Percentiles rank a stretch among this genome's conserved stretches.
Conservation (phyloP, 2,797 vertebrate genomes). For the Hozukius guyotensis region DNA sequence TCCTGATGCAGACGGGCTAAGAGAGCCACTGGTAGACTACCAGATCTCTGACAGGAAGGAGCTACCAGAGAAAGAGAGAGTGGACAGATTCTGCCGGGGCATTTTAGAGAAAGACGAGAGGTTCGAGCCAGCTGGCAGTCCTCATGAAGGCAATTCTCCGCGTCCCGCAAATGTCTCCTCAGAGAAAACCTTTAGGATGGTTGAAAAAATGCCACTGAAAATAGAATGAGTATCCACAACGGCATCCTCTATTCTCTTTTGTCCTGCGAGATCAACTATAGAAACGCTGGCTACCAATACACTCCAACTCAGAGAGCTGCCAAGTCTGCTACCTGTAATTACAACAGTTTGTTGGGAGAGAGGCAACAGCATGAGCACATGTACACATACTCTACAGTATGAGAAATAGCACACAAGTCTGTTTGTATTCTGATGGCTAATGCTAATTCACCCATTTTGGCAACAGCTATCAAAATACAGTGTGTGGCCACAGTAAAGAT, state of each 20-base stretch:
- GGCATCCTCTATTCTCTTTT: neutral
- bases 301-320: neutral
- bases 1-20: neutral
- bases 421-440: neutral
- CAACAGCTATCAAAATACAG: neutral
- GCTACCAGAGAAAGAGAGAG: slow-evolving; percentile 6
- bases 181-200: slow-evolving; percentile 29
- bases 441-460: neutral
- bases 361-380: neutral
- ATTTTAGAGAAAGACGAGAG: slow-evolving; percentile 33
- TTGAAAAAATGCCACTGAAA: slow-evolving; percentile 28
- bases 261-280: slow-evolving; percentile 7
- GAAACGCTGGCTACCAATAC: slow-evolving; percentile 7
- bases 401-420: neutral
- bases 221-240: slow-evolving; percentile 25
- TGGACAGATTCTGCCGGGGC: slow-evolving; percentile 37
- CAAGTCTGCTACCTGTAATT: slow-evolving; percentile 22
- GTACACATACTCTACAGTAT: neutral
- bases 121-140: slow-evolving; percentile 49
- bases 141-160: slow-evolving; percentile 37
- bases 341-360: slow-evolving; percentile 4
- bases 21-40: slow-evolving; percentile 30
- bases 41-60: slow-evolving; percentile 30
- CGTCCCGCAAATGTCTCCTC: slow-evolving; percentile 43
- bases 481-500: neutral